Evolutionary conservation across 2,888 invertebrate genomes (phyloP), one percentile per base, ranked within the genome.

Genomic region (Muschampia plurimacula): DNA sequence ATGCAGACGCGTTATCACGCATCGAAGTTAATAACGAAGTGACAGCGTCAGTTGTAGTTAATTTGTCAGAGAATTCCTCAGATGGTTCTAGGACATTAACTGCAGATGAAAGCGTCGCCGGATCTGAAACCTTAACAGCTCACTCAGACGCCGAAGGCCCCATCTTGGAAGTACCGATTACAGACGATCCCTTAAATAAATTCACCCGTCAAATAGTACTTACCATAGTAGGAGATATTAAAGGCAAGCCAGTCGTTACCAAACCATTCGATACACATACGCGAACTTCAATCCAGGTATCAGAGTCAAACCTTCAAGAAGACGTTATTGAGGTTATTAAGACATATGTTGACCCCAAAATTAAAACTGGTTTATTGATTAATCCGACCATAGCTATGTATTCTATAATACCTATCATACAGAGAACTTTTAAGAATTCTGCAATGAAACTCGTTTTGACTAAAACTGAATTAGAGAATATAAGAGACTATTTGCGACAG

Each of bases 401-500:
- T 46, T 10, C 36, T 7, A 65, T 74, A 7, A 69, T 74, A n/a
- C 73, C 73, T 44, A 62, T 69, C 8, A 32, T 69, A 41, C 73
- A 74, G 55, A 44, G 55, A 22, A 67, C 13, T 13, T 72, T 72
- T 62, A 68, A 72, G 59, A 72, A 67, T 52, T 75, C 75, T 41
- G 46, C 72, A 6, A 72, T 75, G 68, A 72, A 67, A 15, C 60
- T 74, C 12, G 72, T 72, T 13, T 36, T 75, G 41, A 63, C 70
- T 10, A 75, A 74, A 68, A n/a, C 12, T n/a, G 75, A 75, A 55
- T 2, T 75, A 69, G 72, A 75, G 57, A 73, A 74, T 52, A 39
- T 76, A 13, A 74, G 55, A 36, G 74, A 76, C 22, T 76, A 76
- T 69, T 65, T 70, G n/a, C 60, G 66, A 32, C 76, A 76, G 57